phyloP scores from a whole-genome alignment of 2,888 invertebrate species.

The Megastigmus dorsalis region DNA sequence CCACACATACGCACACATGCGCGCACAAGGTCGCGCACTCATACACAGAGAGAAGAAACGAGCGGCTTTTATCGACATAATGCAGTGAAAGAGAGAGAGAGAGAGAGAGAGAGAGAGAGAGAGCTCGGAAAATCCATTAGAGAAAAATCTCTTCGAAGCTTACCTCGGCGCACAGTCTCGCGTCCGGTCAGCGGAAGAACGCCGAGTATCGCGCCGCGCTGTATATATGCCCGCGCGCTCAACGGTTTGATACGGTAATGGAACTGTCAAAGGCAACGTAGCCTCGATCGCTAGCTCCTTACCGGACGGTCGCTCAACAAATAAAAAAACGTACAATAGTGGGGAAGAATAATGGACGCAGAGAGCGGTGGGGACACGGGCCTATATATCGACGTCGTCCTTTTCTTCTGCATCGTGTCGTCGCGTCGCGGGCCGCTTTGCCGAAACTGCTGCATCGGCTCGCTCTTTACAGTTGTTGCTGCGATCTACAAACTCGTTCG shows the following conservation, averaged over 20 bases:
- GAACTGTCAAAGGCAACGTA: conserved; percentile 68
- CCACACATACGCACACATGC: too few species aligned
- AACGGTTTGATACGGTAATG: conserved; percentile 68
- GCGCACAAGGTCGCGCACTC: too few species aligned
- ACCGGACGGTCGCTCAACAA: conserved; percentile 7
- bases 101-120: not conserved
- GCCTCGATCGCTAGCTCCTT: not conserved
- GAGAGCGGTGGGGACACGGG: not conserved
- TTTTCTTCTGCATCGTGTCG: not conserved
- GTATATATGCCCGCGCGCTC: too few species aligned
- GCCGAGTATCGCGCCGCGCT: not conserved
- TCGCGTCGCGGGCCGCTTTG: too few species aligned
- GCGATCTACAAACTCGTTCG: too few species aligned
- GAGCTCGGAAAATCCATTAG: not conserved
- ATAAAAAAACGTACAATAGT: conserved; percentile 20
- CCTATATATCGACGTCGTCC: not conserved
- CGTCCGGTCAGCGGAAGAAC: not conserved
- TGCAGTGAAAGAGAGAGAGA: not conserved
- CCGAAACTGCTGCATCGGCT: too few species aligned
- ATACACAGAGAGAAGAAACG: too few species aligned
- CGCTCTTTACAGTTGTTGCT: too few species aligned
- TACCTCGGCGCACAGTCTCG: not conserved
- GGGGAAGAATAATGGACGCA: not conserved
- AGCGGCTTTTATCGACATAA: too few species aligned
- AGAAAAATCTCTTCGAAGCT: conserved; percentile 19